Evolutionary conservation across 1,140 invertebrate genomes (phyloP), one percentile per base, ranked within the genome.

Genomic region (Zelostemma sp.): DNA sequence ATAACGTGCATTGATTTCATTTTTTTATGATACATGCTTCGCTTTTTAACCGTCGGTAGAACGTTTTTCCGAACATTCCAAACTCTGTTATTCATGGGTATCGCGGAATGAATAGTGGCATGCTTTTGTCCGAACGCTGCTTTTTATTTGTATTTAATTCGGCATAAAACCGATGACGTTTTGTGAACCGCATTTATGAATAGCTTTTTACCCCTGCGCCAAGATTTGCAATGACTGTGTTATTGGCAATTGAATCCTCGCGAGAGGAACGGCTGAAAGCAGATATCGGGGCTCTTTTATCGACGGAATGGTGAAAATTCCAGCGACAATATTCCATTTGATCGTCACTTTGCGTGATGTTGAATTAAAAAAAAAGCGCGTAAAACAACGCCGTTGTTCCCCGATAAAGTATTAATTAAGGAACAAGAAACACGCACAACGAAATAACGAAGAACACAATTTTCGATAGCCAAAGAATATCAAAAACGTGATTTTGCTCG

Each of bases 341-440:
- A 69, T 62, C 48, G 53, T 14, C 25, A 19, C 38, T 56, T 33
- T 8, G 43, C 33, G 46, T 43, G 55, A 55, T 51, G 50, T 43
- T n/a, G 19, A 55, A 47, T 35, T 48, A 35, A 25, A 65, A 57
- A 43, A 28, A 35, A 16, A 31, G 15, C 6, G 21, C 31, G n/a
- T n/a, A 41, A 51, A 25, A 21, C 28, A 60, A 46, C 63, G 53
- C 63, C 58, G 60, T 25, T 28, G 47, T 35, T 53, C 61, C 57
- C 58, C 61, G 62, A 70, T 61, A 57, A 63, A 64, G 57, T 64
- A 51, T 60, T 70, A 70, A 70, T 70, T 70, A 70, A 61, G 55
- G 54, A 60, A 70, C 51, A 70, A 56, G 60, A 45, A 45, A 50
- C 45, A 45, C 67, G 55, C 45, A 59, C 35, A 21, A 40, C 53